Conservation (phyloP, 2,797 vertebrate species). For the Okamejei kenojei region DNA sequence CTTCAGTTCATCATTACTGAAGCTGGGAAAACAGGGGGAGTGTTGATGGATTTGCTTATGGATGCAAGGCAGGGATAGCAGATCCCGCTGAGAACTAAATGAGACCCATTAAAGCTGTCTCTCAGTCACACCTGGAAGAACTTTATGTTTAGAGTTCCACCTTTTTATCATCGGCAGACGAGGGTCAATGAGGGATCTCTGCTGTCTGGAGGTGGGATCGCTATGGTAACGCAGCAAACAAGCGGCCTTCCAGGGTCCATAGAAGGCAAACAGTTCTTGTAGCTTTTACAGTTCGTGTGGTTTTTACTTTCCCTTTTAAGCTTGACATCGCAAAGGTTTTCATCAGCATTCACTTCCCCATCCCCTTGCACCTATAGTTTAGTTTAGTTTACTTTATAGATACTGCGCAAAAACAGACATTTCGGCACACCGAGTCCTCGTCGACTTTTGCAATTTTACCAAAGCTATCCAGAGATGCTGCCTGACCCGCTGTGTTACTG, state of each 20-base stretch:
- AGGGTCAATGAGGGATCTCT: background rate
- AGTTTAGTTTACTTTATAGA: too few relatives aligned
- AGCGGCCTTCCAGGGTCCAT: background rate
- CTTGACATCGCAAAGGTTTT: background rate
- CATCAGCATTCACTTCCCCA: background rate
- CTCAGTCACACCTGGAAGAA: background rate
- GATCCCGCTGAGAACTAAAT: background rate
- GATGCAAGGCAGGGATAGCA: background rate
- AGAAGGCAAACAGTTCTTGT: background rate
- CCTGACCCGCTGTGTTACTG: too few relatives aligned
- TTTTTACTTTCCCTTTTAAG: background rate
- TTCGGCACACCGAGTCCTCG: too few relatives aligned
- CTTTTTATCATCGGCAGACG: background rate
- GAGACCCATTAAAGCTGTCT: background rate
- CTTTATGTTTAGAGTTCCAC: background rate
- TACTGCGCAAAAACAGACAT: too few relatives aligned
- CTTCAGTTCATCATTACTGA: background rate
- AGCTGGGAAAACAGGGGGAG: background rate
- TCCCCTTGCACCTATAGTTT: background rate
- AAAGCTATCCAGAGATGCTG: too few relatives aligned
- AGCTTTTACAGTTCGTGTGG: background rate
- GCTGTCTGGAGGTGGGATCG: background rate
- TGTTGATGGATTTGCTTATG: background rate
- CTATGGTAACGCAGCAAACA: background rate
- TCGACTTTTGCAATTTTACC: too few relatives aligned